Evolutionary conservation across 2,888 invertebrate genomes (phyloP).

Genomic region (Chrysolina haemoptera): DNA sequence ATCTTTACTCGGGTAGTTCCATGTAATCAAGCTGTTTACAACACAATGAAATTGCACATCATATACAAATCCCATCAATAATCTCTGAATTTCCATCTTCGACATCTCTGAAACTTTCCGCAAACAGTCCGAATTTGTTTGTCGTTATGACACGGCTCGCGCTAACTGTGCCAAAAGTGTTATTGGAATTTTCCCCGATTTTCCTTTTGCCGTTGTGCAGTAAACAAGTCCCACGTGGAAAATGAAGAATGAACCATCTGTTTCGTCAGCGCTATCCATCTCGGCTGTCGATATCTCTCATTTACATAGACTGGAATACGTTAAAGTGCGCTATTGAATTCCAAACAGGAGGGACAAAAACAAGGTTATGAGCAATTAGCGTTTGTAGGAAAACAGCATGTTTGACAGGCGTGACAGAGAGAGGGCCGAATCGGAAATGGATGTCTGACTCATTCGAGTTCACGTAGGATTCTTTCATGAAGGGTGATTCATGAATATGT

Average conservation of each 20-base stretch:
- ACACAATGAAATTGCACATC: no score
- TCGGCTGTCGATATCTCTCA: neutral
- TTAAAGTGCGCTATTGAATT: neutral
- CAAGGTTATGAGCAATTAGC: neutral
- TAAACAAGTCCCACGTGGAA: neutral
- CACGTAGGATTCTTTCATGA: no score
- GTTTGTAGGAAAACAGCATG: no score
- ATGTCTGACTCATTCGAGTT: no score
- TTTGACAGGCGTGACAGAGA: no score
- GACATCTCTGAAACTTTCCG: neutral
- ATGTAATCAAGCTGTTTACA: no score
- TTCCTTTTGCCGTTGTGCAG: neutral
- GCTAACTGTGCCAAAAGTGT: neutral
- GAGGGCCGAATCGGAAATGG: no score
- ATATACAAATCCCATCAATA: no score
- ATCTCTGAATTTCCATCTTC: neutral
- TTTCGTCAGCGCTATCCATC: neutral
- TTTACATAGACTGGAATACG: neutral
- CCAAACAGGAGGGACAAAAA: neutral
- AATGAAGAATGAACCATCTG: neutral
- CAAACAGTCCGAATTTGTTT: neutral
- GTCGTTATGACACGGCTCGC: neutral
- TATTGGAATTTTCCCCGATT: neutral
- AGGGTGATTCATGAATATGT: no score
- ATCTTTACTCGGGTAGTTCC: no score